Conservation (phyloP, 2,113 vertebrate genomes). For the Xerus inauris region DNA sequence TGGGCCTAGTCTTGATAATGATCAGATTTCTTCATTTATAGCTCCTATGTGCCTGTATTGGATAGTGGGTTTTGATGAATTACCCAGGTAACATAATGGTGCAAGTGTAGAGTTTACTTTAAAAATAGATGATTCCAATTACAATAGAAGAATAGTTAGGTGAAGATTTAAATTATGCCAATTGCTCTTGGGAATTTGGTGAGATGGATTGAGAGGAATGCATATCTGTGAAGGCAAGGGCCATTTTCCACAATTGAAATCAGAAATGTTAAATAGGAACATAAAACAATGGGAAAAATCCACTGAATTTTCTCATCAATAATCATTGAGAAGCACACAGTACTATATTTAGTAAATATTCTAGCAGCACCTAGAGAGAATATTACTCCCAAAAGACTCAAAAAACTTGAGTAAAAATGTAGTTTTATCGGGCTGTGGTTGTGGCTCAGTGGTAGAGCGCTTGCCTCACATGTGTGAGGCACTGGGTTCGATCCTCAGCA, state of each 20-base stretch:
- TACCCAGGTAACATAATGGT: slow-evolving; percentile 48
- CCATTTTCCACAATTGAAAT: slow-evolving; percentile 58
- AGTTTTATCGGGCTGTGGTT: too few relatives aligned
- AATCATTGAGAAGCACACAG: not conserved
- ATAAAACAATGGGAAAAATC: not conserved
- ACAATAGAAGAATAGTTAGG: slow-evolving; percentile 33
- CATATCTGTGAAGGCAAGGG: not conserved
- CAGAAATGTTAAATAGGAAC: not conserved
- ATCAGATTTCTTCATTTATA: slow-evolving; percentile 64
- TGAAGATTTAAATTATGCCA: slow-evolving; percentile 19
- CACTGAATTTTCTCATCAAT: not conserved
- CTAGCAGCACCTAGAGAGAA: not conserved
- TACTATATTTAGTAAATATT: slow-evolving; percentile 54
- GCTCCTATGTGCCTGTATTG: slow-evolving; percentile 17
- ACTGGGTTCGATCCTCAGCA: too few relatives aligned
- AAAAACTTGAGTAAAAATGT: not conserved
- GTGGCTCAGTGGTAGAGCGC: too few relatives aligned
- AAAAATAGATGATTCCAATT: slow-evolving; percentile 66
- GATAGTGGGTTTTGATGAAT: slow-evolving; percentile 56
- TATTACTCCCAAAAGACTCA: not conserved
- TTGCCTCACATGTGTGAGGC: too few relatives aligned
- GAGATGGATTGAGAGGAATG: not conserved
- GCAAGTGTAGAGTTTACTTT: slow-evolving; percentile 57
- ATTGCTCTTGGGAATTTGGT: slow-evolving; percentile 35
- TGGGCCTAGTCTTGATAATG: slow-evolving; percentile 39